Percentiles rank a stretch among this genome's conserved stretches.
These are phyloP conservation scores for Agapornis canus DNA, from an alignment of 2,797 vertebrate species.

Conservation along the genomic window DNA sequence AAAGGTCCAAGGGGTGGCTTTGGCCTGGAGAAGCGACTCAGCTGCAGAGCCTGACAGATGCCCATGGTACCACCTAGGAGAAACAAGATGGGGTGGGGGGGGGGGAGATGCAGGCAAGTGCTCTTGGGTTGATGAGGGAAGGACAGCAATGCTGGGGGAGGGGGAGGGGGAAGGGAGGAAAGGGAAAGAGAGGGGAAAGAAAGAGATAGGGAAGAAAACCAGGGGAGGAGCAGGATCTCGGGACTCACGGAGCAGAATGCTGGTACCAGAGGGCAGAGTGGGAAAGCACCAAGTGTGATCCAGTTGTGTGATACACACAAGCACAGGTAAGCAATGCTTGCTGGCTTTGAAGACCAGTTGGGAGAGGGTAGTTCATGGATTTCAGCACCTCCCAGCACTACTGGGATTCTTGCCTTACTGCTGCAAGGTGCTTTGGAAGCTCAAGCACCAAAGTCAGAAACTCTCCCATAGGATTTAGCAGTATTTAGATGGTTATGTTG, in stretches of 20 bases:
- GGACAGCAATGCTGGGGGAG: background rate
- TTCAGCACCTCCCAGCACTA: background rate
- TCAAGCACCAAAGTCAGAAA: background rate
- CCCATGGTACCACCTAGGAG: slow-evolving; percentile 94
- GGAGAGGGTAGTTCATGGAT: background rate
- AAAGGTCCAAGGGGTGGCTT: slow-evolving; percentile 89
- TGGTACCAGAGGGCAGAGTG: background rate
- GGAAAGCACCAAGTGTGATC: background rate
- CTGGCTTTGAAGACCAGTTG: background rate
- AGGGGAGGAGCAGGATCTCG: background rate
- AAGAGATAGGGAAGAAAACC: background rate
- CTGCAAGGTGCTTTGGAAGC: background rate
- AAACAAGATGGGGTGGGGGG: background rate
- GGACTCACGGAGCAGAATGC: background rate
- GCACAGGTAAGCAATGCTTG: background rate
- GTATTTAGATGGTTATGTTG: background rate
- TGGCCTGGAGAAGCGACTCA: slow-evolving; percentile 86
- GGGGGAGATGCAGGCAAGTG: background rate
- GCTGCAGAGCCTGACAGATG: slow-evolving; percentile 90
- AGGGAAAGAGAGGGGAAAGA: background rate
- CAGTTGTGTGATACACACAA: background rate
- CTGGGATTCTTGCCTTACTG: background rate
- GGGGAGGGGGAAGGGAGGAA: background rate
- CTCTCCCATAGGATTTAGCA: background rate
- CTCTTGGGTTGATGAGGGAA: background rate